phyloP scores from a whole-genome alignment of 2,113 vertebrate species.

The Ceyx margarethae region DNA sequence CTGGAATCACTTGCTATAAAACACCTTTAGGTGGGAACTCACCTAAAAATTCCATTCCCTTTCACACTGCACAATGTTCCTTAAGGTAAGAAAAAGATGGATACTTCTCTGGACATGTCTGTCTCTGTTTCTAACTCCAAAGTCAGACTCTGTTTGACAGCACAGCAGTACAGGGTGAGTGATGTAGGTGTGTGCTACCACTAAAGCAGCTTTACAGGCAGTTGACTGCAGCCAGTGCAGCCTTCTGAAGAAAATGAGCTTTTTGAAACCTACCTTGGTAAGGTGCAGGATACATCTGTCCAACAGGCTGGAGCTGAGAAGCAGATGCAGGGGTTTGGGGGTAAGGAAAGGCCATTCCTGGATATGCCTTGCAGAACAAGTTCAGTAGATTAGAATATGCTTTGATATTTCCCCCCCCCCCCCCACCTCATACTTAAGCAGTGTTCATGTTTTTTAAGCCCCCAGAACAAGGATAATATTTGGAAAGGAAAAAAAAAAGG shows the following conservation, averaged over 20 bases:
- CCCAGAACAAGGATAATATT: neutral
- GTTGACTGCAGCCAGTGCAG: neutral
- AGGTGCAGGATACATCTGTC: constrained; percentile 83
- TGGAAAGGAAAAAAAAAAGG: neutral
- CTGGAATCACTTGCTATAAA: neutral
- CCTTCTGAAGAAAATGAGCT: neutral
- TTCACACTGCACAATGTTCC: neutral
- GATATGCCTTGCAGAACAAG: constrained; percentile 74
- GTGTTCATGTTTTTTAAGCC: neutral
- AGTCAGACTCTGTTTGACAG: neutral
- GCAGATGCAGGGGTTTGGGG: constrained; percentile 71
- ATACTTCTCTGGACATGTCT: neutral
- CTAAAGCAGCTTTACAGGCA: neutral
- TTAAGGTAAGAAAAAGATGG: neutral
- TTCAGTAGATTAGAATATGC: neutral
- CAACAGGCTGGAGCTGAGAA: constrained; percentile 85
- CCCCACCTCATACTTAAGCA: neutral
- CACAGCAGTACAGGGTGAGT: neutral
- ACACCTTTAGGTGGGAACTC: neutral
- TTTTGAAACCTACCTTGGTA: constrained; percentile 83
- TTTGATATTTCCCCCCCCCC: neutral
- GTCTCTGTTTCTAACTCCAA: neutral
- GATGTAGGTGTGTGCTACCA: neutral
- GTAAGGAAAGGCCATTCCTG: constrained; percentile 74
- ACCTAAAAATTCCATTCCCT: neutral